Evolutionary conservation across 2,888 invertebrate species (phyloP).

Genomic region (Hydraecia micacea): DNA sequence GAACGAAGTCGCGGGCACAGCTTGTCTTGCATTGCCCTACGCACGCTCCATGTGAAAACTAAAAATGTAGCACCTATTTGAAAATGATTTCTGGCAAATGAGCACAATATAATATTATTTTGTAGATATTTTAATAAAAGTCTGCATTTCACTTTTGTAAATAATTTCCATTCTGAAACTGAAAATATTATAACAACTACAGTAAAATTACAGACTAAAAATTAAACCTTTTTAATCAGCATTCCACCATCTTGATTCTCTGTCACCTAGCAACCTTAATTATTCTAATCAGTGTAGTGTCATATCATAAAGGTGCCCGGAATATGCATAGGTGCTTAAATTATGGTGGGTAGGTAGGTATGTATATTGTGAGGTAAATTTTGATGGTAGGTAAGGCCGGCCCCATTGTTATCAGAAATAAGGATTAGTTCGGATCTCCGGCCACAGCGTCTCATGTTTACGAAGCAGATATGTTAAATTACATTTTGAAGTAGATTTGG

Average conservation of each 20-base stretch:
- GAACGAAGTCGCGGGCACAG: too few relatives aligned
- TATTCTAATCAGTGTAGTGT: conserved; percentile 1
- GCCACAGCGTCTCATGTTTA: conserved; percentile 53
- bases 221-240: background rate
- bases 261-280: background rate
- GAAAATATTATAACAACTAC: background rate
- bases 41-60: background rate
- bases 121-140: background rate
- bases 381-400: conserved; percentile 33
- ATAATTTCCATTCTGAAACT: background rate
- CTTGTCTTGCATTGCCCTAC: background rate
- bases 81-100: background rate
- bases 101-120: background rate
- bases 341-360: background rate
- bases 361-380: conserved; percentile 38
- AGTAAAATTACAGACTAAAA: background rate
- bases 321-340: background rate
- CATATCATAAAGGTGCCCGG: background rate
- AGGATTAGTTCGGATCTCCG: conserved; percentile 62
- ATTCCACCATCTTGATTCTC: background rate
- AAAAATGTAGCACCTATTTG: background rate
- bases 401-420: conserved; percentile 39
- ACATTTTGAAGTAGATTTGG: conserved; percentile 19
- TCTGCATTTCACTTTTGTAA: background rate
- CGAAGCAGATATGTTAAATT: conserved; percentile 36